phyloP scores from a whole-genome alignment of 1,140 invertebrate species.

The Drosophila persimilis region DNA sequence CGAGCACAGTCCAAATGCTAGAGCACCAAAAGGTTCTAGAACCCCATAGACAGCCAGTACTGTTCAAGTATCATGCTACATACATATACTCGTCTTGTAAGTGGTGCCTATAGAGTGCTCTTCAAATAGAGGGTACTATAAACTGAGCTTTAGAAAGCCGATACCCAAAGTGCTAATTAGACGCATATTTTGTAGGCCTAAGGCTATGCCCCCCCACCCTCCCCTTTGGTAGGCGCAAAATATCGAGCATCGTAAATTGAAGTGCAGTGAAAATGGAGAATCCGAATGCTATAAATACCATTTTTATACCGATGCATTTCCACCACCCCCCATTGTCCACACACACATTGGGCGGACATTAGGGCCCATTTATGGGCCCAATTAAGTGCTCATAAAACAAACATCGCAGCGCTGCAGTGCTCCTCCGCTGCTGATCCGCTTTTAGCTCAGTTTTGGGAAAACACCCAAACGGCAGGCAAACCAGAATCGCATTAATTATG shows the following conservation, averaged over 20 bases:
- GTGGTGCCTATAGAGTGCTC: no score
- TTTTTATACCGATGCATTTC: conserved; percentile 42
- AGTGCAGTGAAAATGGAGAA: conserved; percentile 35
- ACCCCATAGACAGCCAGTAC: no score
- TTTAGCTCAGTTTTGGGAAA: conserved; percentile 33
- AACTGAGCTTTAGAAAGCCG: conserved; percentile 10
- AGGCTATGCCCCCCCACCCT: neutral
- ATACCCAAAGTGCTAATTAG: conserved; percentile 25
- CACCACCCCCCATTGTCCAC: conserved; percentile 9
- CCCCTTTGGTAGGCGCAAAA: conserved; percentile 30
- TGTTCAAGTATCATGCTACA: no score
- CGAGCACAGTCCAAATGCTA: no score
- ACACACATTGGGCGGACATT: conserved; percentile 52
- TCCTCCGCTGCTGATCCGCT: neutral
- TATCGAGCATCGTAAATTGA: conserved; percentile 44
- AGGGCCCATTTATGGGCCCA: conserved; percentile 65
- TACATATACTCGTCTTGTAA: no score
- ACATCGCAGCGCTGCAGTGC: conserved; percentile 12
- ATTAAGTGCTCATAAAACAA: conserved; percentile 75
- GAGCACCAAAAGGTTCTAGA: no score
- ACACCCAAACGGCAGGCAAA: conserved; percentile 3
- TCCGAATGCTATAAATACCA: conserved; percentile 50
- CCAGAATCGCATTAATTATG: conserved; percentile 77
- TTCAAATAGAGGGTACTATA: no score
- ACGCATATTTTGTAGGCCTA: conserved; percentile 7